A percentile compares a stretch with the other conserved stretches of the same genome.
phyloP scores from a whole-genome alignment of 1,140 invertebrate species.

The Telenomus remus region DNA sequence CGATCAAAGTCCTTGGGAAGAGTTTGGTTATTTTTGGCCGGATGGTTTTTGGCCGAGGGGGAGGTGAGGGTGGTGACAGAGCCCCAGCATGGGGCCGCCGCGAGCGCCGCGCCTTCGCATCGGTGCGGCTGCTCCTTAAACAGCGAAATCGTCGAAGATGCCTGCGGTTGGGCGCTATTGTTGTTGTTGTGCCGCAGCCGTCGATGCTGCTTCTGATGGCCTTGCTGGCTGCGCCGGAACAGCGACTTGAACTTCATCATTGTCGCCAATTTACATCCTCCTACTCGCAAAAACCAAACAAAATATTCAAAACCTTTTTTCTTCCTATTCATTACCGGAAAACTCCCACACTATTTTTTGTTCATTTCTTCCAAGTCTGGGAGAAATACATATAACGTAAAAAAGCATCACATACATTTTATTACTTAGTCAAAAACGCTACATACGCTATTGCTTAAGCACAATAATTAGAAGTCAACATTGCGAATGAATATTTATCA shows the following conservation, averaged over 20 bases:
- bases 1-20: slow-evolving; percentile 59
- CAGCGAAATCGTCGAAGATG: slow-evolving; percentile 64
- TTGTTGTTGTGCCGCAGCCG: slow-evolving; percentile 56
- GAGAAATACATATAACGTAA: too few species aligned
- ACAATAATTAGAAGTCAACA: too few species aligned
- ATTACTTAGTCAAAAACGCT: too few species aligned
- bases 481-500: too few species aligned
- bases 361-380: too few species aligned
- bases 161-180: slow-evolving; percentile 46
- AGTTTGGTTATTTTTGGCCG: slow-evolving; percentile 34
- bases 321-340: too few species aligned
- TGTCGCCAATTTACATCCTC: slow-evolving; percentile 70
- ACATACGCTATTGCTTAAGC: too few species aligned
- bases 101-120: slow-evolving; percentile 22
- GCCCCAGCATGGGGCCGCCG: slow-evolving; percentile 52
- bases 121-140: slow-evolving; percentile 58
- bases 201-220: slow-evolving; percentile 67
- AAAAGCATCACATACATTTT: too few species aligned
- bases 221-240: slow-evolving; percentile 82
- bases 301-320: neutral
- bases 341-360: too few species aligned
- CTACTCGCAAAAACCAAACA: slow-evolving; percentile 19
- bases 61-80: slow-evolving; percentile 42
- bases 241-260: slow-evolving; percentile 89
- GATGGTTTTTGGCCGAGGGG: slow-evolving; percentile 48